Evolutionary conservation across 2,797 vertebrate genomes (phyloP), one percentile per base, ranked within the genome.

Genomic region (Etheostoma perlongum): DNA sequence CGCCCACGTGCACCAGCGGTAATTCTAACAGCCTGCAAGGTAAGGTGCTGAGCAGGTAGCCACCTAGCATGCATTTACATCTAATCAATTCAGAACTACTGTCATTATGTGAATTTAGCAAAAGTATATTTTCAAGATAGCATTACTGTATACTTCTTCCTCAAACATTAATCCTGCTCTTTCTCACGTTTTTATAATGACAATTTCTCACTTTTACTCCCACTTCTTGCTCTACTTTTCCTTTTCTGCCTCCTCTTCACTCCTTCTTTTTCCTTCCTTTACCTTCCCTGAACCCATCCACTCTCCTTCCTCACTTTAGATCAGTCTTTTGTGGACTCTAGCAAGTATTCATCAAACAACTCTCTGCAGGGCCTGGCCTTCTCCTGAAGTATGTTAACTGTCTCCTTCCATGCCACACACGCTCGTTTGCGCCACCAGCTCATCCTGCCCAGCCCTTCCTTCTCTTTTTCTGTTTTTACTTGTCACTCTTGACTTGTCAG

Each of bases 11-110:
- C 95, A 99, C 96, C 96, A 98, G 97, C 95, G 96, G 95, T 93
- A 99, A 98, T 0, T 97, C 94, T 91, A 99, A 98, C 89, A 97
- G 97, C 93, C 97, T 99, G 94, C 98, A 99, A 98, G 98, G 98
- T 99, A 92, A 93, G 93, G 58, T 2, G 10, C 10, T 15, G 16
- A 54, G 18, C 51, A 54, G 11, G 15, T 40, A 12, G 36, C 36
- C 25, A 53, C 15, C 27, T 27, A 13, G 44, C 44, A 21, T 51
- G 27, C 47, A 27, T 47, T 53, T 15, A 53, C 18, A 12, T 33
- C 9, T 12, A 23, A 64, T 58, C 6, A 49, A 52, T 66, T 23
- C 36, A 23, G 25, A 78, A 25, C 36, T 48, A 6, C 23, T 36
- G 18, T 66, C 62, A 67, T 47, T 21, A 18, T 25, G 16, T 58